Evolutionary conservation across 64 coral and sea anemone genomes (phyloP).

Genomic region (Montipora foliosa): DNA sequence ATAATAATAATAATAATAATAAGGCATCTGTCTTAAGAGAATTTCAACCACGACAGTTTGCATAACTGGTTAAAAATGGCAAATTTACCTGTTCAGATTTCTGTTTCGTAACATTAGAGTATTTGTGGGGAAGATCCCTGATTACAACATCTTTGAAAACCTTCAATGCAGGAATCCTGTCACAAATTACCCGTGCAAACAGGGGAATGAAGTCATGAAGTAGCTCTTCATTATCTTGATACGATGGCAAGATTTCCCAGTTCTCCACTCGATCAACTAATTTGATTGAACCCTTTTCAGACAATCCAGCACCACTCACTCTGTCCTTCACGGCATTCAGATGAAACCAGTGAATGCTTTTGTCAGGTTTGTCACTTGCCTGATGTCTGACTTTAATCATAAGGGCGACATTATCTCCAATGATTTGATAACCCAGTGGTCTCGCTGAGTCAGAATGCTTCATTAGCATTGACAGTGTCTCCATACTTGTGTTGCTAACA

Average conservation of each 20-base stretch:
- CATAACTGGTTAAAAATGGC: slow-evolving; percentile 14
- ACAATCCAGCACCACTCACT: slow-evolving; percentile 28
- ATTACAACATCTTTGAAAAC: not conserved
- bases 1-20: not conserved
- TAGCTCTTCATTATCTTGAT: not conserved
- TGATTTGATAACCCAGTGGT: slow-evolving; percentile 26
- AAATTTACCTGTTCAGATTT: not conserved
- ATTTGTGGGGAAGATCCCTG: too few relatives aligned
- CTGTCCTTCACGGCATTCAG: not conserved
- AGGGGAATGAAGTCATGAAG: not conserved
- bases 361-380: slow-evolving; percentile 23
- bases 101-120: too few relatives aligned
- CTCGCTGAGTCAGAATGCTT: not conserved
- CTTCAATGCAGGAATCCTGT: not conserved
- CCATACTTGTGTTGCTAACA: not conserved
- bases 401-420: slow-evolving; percentile 32
- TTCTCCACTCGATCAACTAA: slow-evolving; percentile 48
- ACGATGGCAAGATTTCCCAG: slow-evolving; percentile 63
- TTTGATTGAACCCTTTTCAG: slow-evolving; percentile 10
- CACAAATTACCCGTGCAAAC: not conserved
- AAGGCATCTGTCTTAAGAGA: not conserved
- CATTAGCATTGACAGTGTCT: not conserved
- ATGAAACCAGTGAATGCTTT: too few relatives aligned
- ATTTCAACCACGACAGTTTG: not conserved
- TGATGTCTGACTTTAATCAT: slow-evolving; percentile 29